Percentiles rank a stretch among this genome's conserved stretches.
Conservation (phyloP, 2,797 vertebrate species). For the Kryptolebias ocellatus region DNA sequence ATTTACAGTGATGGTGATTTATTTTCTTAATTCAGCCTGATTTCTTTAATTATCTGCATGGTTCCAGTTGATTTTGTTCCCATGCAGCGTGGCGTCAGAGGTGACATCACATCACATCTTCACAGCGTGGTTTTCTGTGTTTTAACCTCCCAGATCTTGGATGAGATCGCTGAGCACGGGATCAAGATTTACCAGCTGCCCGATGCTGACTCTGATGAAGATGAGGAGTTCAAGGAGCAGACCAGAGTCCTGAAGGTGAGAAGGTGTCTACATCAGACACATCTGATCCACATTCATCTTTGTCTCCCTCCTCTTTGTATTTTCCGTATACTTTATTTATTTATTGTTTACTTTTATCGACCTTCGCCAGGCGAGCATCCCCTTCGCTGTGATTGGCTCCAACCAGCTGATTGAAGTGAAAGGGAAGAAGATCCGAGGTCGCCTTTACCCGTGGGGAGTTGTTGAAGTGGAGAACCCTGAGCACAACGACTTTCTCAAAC, state of each 20-base stretch:
- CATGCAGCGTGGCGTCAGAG: neutral
- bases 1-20: neutral
- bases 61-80: neutral
- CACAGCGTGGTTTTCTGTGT: conserved; percentile 18
- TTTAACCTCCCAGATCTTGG: conserved; percentile 82
- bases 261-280: neutral
- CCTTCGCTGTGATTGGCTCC: conserved; percentile 89
- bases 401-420: conserved; percentile 95
- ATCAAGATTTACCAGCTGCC: conserved; percentile 95
- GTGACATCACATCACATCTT: conserved; percentile 12
- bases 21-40: neutral
- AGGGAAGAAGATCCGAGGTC: conserved; percentile 91
- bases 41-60: conserved; percentile 2
- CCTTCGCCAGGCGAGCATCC: conserved; percentile 85
- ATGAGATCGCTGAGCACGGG: conserved; percentile 92
- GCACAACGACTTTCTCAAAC: conserved; percentile 93
- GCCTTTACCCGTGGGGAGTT: conserved; percentile 89
- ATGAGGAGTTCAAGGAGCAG: conserved; percentile 93
- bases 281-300: neutral
- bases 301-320: neutral
- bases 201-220: conserved; percentile 91
- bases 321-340: neutral
- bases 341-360: conserved; percentile 30
- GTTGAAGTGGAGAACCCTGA: conserved; percentile 93
- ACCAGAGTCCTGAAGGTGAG: conserved; percentile 88